Evolutionary conservation across 2,113 vertebrate genomes (phyloP).

Genomic region (Alaudala cheleensis): DNA sequence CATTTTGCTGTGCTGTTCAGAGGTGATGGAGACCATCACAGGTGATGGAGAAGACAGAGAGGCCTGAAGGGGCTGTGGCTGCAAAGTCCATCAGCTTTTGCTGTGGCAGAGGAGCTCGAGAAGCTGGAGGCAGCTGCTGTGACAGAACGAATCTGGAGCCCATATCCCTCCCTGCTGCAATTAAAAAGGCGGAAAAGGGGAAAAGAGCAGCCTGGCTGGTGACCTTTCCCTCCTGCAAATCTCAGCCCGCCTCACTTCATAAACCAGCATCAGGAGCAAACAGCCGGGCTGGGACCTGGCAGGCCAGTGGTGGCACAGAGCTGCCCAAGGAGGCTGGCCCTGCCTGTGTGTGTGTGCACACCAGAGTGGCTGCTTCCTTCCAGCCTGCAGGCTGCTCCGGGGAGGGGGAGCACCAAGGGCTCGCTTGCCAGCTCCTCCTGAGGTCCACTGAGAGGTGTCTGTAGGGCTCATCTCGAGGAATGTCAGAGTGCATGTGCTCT

Average conservation of each 20-base stretch:
- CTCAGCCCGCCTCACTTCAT: conserved; percentile 8
- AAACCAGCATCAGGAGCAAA: not conserved
- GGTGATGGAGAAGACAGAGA: not conserved
- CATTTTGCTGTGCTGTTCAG: not conserved
- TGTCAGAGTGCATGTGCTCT: conserved; percentile 83
- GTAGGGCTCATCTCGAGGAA: conserved; percentile 78
- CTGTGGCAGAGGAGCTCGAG: not conserved
- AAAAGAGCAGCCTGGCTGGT: not conserved
- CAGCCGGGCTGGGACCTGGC: conserved; percentile 35
- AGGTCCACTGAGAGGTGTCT: conserved; percentile 76
- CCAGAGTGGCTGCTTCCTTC: conserved; percentile 54
- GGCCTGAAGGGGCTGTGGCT: not conserved
- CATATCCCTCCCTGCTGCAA: not conserved
- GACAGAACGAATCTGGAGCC: not conserved
- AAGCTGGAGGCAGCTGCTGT: conserved; percentile 9
- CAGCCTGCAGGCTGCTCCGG: conserved; percentile 77
- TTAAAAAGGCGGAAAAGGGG: conserved; percentile 10
- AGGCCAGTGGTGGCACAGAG: not conserved
- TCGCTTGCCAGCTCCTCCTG: conserved; percentile 76
- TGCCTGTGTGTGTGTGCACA: not conserved
- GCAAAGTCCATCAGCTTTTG: not conserved
- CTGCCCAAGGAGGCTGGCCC: not conserved
- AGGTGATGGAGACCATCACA: not conserved
- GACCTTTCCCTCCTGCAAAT: conserved; percentile 8
- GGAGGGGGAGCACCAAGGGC: conserved; percentile 48